These are phyloP conservation scores for Perodicticus potto DNA, from an alignment of 2,797 vertebrate genomes.

Conservation along the genomic window DNA sequence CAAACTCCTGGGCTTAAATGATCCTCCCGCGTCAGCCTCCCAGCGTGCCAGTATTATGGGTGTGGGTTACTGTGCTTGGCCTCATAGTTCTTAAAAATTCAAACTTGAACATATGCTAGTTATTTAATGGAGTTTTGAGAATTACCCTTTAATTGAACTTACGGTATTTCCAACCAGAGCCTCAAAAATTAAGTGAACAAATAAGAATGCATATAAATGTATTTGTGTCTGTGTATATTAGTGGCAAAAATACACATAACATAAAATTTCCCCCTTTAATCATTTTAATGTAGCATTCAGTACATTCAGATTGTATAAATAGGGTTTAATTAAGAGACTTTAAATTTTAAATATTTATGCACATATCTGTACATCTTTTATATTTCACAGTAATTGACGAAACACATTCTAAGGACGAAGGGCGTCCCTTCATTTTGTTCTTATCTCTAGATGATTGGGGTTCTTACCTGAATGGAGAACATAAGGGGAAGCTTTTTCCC, in stretches of 20 bases:
- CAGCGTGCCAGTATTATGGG: neutral
- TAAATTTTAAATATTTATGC: neutral
- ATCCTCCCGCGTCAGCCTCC: neutral
- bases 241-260: neutral
- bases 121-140: conserved; percentile 61
- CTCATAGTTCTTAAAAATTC: conserved; percentile 71
- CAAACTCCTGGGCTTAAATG: neutral
- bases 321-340: neutral
- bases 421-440: neutral
- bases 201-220: conserved; percentile 69
- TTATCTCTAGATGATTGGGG: neutral
- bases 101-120: conserved; percentile 63
- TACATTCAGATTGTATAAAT: neutral
- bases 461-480: too few species aligned
- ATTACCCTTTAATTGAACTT: conserved; percentile 68
- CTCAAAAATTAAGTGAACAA: conserved; percentile 74
- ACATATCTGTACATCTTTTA: neutral
- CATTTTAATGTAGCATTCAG: neutral
- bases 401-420: neutral
- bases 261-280: neutral
- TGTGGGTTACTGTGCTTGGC: too few species aligned
- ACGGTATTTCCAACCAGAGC: conserved; percentile 77
- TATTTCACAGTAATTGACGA: neutral
- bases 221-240: neutral
- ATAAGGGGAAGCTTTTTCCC: neutral